Base-by-base conservation (phyloP, 2,113 vertebrate species). In the Vireo altiloquus region DNA sequence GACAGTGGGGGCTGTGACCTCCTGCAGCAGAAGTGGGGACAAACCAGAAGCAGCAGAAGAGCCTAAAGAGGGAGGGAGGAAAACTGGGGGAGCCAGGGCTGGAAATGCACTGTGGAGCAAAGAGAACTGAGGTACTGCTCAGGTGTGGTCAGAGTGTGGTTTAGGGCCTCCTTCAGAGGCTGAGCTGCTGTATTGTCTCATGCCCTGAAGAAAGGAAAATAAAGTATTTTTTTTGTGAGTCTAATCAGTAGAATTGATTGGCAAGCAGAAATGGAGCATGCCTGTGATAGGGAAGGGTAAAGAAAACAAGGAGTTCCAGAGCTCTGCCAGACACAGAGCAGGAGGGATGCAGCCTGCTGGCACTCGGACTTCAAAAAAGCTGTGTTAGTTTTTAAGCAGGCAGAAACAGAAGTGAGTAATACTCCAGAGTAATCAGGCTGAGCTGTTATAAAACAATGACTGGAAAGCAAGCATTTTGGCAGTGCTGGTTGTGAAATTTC, bases 91-190 rank as follows among this genome's bases (percentile, higher is more conserved):
- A 53, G 19, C 28, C 47, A n/a, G 54, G 24, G 13, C 21, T 65
- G 46, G 27, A 15, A 1, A 24, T 59, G 17, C 2, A 3, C 24
- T 0, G 1, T 4, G 1, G 24, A n/a, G 15, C 37, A 70, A 61
- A 52, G 3, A 33, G 6, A 47, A 13, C 13, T 16, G 33, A 82
- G 15, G 9, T 7, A 9, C 0, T 5, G 10, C 28, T 40, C 15
- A 80, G 15, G 6, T 1, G 1, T 17, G n/a, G 12, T 15, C 4
- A 10, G 49, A 18, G 40, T 7, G 11, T 24, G 4, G 10, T 27
- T 60, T 27, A 74, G 21, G 44, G 1, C 4, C 61, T n/a, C 37
- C 18, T 1, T 30, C 22, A 47, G 64, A 74, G 78, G 21, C 20
- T 78, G 46, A 84, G 31, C 14, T 87, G 27, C 60, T 37, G 4